phyloP scores from a whole-genome alignment of 2,113 vertebrate species.

The Dinomys branickii region DNA sequence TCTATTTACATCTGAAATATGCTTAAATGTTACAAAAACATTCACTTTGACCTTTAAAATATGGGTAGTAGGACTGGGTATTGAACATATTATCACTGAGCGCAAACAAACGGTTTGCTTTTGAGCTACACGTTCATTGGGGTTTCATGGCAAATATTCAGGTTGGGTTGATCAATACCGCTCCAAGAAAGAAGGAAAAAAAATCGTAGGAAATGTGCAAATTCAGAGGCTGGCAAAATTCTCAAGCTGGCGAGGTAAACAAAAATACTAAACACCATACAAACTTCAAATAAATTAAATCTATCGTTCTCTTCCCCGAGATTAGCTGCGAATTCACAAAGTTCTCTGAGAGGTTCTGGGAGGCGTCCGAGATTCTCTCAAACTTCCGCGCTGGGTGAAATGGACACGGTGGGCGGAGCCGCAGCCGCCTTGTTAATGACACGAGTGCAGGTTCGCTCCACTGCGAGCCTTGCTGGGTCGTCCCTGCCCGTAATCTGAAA shows the following conservation, averaged over 20 bases:
- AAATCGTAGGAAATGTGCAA: conserved; percentile 84
- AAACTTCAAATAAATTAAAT: conserved; percentile 89
- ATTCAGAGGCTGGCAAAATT: conserved; percentile 79
- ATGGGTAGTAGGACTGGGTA: conserved; percentile 86
- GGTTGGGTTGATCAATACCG: conserved; percentile 87
- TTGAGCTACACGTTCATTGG: conserved; percentile 87
- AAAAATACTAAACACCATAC: conserved; percentile 80
- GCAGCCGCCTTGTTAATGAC: conserved; percentile 79
- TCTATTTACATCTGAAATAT: conserved; percentile 99
- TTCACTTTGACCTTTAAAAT: conserved; percentile 90
- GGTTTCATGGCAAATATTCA: conserved; percentile 84
- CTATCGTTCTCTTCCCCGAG: conserved; percentile 61
- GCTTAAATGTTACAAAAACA: conserved; percentile 98
- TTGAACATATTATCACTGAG: conserved; percentile 89
- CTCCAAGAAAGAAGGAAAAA: conserved; percentile 77
- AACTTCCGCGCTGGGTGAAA: conserved; percentile 75
- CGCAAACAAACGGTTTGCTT: conserved; percentile 84
- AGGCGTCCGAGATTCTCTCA: conserved; percentile 51
- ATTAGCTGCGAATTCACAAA: conserved; percentile 68
- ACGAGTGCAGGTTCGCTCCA: conserved; percentile 90
- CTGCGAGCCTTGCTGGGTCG: conserved; percentile 89
- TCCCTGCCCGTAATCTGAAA: conserved; percentile 86
- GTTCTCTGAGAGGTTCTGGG: neutral
- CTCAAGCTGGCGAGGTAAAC: conserved; percentile 80
- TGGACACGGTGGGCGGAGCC: conserved; percentile 59